A percentile compares a stretch with the other conserved stretches of the same genome.
These are phyloP conservation scores for Amazona vittata DNA, from an alignment of 2,113 vertebrate genomes.

Conservation along the genomic window DNA sequence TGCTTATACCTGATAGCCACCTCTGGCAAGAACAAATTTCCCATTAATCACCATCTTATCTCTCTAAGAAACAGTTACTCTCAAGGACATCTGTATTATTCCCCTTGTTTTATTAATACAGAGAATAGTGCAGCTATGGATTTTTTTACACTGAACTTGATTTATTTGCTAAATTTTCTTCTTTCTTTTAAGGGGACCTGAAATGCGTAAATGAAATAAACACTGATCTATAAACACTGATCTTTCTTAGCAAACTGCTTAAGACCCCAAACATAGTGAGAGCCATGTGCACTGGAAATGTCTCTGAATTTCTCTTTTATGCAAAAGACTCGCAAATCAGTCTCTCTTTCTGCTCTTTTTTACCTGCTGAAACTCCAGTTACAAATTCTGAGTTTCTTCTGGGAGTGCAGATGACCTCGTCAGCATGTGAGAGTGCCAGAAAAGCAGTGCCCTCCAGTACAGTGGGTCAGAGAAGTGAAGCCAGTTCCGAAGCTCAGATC, in stretches of 20 bases:
- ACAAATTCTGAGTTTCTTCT: neutral
- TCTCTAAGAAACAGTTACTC: conserved; percentile 47
- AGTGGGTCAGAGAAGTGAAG: neutral
- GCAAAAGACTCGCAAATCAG: neutral
- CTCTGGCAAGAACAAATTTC: conserved; percentile 65
- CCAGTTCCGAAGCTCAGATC: neutral
- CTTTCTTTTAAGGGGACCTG: neutral
- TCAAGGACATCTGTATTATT: conserved; percentile 65
- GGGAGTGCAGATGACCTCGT: neutral
- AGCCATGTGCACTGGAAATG: neutral
- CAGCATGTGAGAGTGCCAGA: neutral
- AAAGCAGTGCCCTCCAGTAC: neutral
- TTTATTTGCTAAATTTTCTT: neutral
- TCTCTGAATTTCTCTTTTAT: neutral
- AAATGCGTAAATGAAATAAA: neutral
- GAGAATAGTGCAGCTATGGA: neutral
- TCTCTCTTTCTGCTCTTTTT: neutral
- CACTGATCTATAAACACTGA: neutral
- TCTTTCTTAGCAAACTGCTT: neutral
- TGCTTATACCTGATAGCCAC: conserved; percentile 50
- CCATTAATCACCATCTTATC: conserved; percentile 70
- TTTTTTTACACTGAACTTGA: neutral
- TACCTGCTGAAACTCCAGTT: neutral
- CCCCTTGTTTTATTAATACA: conserved; percentile 42
- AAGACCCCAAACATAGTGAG: neutral